Evolutionary conservation across 2,113 vertebrate genomes (phyloP), one percentile per base, ranked within the genome.

Genomic region (Apodemus speciosus): DNA sequence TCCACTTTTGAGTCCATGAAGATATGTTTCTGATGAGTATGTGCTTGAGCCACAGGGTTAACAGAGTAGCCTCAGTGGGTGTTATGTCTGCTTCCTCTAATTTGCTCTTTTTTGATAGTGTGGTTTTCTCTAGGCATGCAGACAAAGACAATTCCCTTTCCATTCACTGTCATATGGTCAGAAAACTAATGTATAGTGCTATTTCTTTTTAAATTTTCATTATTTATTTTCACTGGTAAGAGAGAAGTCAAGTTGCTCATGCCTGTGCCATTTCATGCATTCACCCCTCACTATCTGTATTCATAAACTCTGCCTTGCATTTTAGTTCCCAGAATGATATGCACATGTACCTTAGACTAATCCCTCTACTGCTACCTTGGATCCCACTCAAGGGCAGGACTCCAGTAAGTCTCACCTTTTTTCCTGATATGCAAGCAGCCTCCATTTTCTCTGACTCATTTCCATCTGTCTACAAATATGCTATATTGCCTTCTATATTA

Each of bases 371-470:
- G 64, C 25, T 75, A 71, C 25, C 21, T 92, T 92, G 81, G 20
- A 84, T 90, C 68, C 43, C 11, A 49, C 27, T 64, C 43, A 91
- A n/a, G 32, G 3, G 66, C 9, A 89, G 69, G 30, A 92, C 35
- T 72, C 21, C 81, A 94, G 6, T 7, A 85, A 93, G 32, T 90
- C 49, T 92, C 1, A 64, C 35, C 18, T 88, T 21, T 72, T 71
- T 95, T 93, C 58, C 27, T 94, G 21, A 38, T 75, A 81, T 80
- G 80, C 21, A 32, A 85, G 46, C 49, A 85, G 46, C 49, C 20
- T 96, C 89, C 88, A 35, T 90, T 91, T 91, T 77, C 35, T 94
- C 18, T 58, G 53, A 94, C 85, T 90, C 35, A 81, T 89, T 73
- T 89, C 38, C 43, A 76, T 76, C 66, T 96, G 51, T 89, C 32